Base-by-base conservation (phyloP, 2,888 invertebrate species). In the Rotaria magnacalcarata region DNA sequence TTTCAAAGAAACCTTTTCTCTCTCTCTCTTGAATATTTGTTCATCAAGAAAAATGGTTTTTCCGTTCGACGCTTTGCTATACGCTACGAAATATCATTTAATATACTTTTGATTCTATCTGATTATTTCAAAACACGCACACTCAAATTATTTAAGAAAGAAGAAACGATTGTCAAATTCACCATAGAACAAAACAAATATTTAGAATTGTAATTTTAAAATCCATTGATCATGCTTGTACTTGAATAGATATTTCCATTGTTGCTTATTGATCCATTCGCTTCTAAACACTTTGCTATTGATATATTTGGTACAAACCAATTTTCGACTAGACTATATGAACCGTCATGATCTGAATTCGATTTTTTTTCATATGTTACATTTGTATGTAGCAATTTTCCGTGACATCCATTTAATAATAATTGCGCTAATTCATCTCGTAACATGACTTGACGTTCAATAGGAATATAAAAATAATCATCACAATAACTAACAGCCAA, bases 401-500 rank as follows among this genome's bases (percentile, higher is more conserved):
- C 75, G 2, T 43, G 7, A 47, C 47, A 80, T 43, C 47, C 47
- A 47, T 80, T 80, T 47, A 80, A 80, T 47, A 80, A 24, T 67
- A 67, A 27, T 43, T 41, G 41, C 6, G 47, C 75, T 41, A 80
- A 80, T 47, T 80, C 75, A 24, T 80, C 75, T 41, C 47, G 0
- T 43, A 41, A 24, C 47, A 47, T 80, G 0, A 80, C 43, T 67
- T 27, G 27, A 43, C 47, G 41, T 80, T 80, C 75, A 80, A 80
- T 43, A 43, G 75, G 75, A 43, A 80, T 43, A 80, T 80, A 80
- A 80, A 80, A 80, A 80, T 80, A 80, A 47, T 80, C 75, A n/a
- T 80, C 75, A 41, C 43, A 80, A 80, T 80, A 80, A 41, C 75
- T 47, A 47, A 47, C 47, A 21, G 75, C 43, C 21, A 80, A 5